Conservation (phyloP, 2,888 invertebrate genomes). For the Exephanes ischioxanthus region DNA sequence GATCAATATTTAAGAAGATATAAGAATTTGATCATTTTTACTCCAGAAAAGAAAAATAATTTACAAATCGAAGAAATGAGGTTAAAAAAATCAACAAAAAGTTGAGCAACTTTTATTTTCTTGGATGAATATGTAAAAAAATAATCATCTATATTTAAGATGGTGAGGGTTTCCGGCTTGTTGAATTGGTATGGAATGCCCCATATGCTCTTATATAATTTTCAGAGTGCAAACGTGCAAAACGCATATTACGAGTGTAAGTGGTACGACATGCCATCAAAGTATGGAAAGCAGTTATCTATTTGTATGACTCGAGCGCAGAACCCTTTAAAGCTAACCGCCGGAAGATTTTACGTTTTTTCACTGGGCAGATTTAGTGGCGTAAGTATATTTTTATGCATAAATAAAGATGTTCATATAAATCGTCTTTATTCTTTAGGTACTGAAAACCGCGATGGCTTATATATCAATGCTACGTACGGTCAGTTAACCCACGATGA, state of each 20-base stretch:
- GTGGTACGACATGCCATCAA: conserved; percentile 86
- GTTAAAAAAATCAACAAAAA: no score
- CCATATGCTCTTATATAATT: not conserved
- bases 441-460: conserved; percentile 67
- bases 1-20: no score
- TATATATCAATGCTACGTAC: conserved; percentile 67
- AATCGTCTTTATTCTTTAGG: conserved; percentile 41
- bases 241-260: conserved; percentile 86
- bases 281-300: conserved; percentile 85
- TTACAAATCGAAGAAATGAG: no score
- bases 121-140: no score
- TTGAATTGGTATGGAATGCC: no score
- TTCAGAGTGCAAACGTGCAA: conserved; percentile 85
- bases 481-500: conserved; percentile 1
- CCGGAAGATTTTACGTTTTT: conserved; percentile 86
- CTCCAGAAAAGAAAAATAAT: no score
- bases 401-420: not conserved
- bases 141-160: no score
- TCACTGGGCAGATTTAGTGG: conserved; percentile 86
- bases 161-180: no score
- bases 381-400: conserved; percentile 80
- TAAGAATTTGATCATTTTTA: no score
- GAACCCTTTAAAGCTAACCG: conserved; percentile 85
- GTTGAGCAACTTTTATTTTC: no score
- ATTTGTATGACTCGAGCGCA: conserved; percentile 86